These are phyloP conservation scores for Seriola rivoliana DNA, from an alignment of 2,113 vertebrate genomes.

Conservation along the genomic window DNA sequence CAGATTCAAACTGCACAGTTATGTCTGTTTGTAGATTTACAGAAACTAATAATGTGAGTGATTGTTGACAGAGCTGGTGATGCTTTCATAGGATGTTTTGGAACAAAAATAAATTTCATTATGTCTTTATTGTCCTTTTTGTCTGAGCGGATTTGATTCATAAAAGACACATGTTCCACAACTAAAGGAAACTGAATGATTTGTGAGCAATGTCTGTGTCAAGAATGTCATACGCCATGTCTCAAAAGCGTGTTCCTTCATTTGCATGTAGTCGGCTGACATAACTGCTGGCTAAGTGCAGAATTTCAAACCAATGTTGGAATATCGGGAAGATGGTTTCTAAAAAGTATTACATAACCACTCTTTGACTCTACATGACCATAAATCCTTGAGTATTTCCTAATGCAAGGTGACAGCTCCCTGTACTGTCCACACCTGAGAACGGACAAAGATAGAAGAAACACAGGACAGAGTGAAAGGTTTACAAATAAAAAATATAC, in stretches of 20 bases:
- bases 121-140: background rate
- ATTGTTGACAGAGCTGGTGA: constrained; percentile 9
- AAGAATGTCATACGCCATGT: background rate
- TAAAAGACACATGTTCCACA: constrained; percentile 23
- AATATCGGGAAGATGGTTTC: constrained; percentile 32
- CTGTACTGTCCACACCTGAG: constrained; percentile 78
- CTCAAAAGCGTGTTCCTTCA: background rate
- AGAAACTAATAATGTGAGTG: background rate
- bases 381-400: constrained; percentile 58
- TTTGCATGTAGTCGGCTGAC: constrained; percentile 32
- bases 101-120: constrained; percentile 8
- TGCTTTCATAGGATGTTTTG: background rate
- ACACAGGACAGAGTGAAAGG: constrained; percentile 48
- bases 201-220: constrained; percentile 14
- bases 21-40: constrained; percentile 21
- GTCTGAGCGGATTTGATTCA: constrained; percentile 4
- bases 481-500: constrained; percentile 53
- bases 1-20: constrained; percentile 2
- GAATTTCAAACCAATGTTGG: constrained; percentile 7
- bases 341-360: constrained; percentile 7
- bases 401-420: constrained; percentile 61
- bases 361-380: constrained; percentile 26
- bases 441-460: constrained; percentile 62
- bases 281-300: constrained; percentile 20
- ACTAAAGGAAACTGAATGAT: constrained; percentile 26